Evolutionary conservation across 2,888 invertebrate species (phyloP).

Genomic region (Gymnocheta viridis): DNA sequence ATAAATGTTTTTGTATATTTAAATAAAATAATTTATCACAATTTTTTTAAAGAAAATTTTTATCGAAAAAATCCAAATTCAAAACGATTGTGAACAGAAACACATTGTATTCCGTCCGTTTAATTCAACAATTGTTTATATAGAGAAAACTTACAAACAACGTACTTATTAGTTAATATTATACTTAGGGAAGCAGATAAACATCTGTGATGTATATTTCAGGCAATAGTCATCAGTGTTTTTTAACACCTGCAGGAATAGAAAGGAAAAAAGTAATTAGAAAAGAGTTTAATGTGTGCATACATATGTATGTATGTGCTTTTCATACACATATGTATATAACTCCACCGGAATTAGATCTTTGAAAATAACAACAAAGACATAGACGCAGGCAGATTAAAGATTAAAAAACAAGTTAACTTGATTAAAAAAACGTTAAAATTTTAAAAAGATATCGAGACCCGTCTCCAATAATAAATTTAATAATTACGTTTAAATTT

Average conservation of each 20-base stretch:
- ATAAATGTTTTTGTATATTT: constrained; percentile 58
- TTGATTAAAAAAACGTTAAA: too few relatives aligned
- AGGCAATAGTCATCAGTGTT: constrained; percentile 66
- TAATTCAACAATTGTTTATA: constrained; percentile 25
- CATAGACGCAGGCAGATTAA: too few relatives aligned
- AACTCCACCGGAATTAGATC: too few relatives aligned
- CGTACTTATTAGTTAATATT: constrained; percentile 42
- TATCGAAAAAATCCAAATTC: constrained; percentile 53
- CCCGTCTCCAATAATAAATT: too few relatives aligned
- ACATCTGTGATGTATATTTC: constrained; percentile 58
- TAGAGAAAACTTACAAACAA: constrained; percentile 44
- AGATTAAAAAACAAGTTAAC: too few relatives aligned
- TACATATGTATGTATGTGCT: too few relatives aligned
- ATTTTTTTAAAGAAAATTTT: constrained; percentile 60
- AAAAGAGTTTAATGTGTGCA: not conserved
- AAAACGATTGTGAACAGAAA: constrained; percentile 13
- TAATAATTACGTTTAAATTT: too few relatives aligned
- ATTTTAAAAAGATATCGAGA: too few relatives aligned
- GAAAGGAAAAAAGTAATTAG: constrained; percentile 25
- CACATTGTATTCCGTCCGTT: constrained; percentile 32
- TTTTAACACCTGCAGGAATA: constrained; percentile 72
- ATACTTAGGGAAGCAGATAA: constrained; percentile 20
- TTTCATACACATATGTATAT: too few relatives aligned
- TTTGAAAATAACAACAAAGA: too few relatives aligned
- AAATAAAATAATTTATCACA: constrained; percentile 70